phyloP scores from a whole-genome alignment of 2,113 vertebrate species.

The Notechis scutatus region DNA sequence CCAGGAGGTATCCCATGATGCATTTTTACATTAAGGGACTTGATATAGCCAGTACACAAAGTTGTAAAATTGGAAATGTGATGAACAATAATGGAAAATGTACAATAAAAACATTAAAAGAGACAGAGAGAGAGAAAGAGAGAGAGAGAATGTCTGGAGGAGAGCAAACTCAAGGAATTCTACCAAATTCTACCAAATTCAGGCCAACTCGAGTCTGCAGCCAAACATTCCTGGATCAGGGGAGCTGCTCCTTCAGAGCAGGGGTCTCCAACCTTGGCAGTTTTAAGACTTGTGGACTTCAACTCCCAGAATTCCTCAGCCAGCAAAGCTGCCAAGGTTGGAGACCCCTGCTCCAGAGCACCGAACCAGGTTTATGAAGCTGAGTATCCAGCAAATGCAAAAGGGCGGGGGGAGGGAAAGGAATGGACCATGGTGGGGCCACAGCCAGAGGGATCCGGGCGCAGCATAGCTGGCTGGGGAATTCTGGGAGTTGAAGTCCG shows the following conservation, averaged over 20 bases:
- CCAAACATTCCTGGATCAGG: background rate
- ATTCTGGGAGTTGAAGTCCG: background rate
- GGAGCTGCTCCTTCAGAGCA: background rate
- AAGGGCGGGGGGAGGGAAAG: background rate
- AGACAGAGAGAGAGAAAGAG: too few relatives aligned
- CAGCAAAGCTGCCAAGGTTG: too few relatives aligned
- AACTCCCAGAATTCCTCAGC: too few relatives aligned
- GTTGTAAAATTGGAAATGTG: too few relatives aligned
- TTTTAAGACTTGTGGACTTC: too few relatives aligned
- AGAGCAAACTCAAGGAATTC: background rate
- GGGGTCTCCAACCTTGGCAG: too few relatives aligned
- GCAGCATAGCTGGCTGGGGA: background rate
- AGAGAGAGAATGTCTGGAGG: background rate
- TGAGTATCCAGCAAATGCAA: background rate
- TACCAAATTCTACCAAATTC: too few relatives aligned
- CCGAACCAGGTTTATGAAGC: background rate
- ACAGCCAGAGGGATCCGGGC: background rate
- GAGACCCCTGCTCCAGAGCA: background rate
- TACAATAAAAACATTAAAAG: too few relatives aligned
- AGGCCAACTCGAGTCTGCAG: background rate
- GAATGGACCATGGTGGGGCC: background rate
- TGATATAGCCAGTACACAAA: too few relatives aligned
- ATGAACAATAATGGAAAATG: too few relatives aligned
- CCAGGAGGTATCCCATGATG: too few relatives aligned
- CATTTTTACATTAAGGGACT: too few relatives aligned